Evolutionary conservation across 2,888 invertebrate species (phyloP).

Genomic region (Azorinus chamasolen): DNA sequence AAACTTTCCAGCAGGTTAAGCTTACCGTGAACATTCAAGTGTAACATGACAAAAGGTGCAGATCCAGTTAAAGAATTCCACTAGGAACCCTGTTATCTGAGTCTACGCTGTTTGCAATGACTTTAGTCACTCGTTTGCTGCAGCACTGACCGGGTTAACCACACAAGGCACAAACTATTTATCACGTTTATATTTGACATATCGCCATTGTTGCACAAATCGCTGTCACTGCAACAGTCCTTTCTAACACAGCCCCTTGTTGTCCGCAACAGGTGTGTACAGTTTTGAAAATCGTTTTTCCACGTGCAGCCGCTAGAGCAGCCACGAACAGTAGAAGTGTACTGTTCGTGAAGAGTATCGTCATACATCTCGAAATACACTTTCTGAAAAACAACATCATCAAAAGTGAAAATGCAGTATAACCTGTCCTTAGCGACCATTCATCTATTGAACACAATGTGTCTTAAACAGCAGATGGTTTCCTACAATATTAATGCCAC

Average conservation of each 20-base stretch:
- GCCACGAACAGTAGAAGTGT: conserved; percentile 72
- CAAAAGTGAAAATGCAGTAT: neutral
- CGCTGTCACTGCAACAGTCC: conserved; percentile 73
- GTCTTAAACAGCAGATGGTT: neutral
- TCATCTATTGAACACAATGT: too few species aligned
- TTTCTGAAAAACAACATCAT: conserved; percentile 79
- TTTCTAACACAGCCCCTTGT: conserved; percentile 75
- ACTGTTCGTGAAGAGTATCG: conserved; percentile 51
- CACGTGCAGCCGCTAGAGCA: conserved; percentile 73
- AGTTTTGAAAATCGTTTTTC: conserved; percentile 76
- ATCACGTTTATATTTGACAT: neutral
- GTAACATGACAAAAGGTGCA: too few species aligned
- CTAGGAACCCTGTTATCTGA: too few species aligned
- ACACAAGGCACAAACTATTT: too few species aligned
- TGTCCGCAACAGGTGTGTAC: conserved; percentile 64
- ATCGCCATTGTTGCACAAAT: conserved; percentile 71
- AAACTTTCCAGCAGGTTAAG: too few species aligned
- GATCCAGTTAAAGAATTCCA: too few species aligned
- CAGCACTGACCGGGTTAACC: too few species aligned
- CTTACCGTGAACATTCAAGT: too few species aligned
- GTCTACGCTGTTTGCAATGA: too few species aligned
- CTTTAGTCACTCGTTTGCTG: too few species aligned
- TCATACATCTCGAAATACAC: conserved; percentile 76
- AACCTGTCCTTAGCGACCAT: too few species aligned
- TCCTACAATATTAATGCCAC: neutral